These are phyloP conservation scores for Lasioglossum oenotherae DNA, from an alignment of 2,888 invertebrate species.

Conservation along the genomic window DNA sequence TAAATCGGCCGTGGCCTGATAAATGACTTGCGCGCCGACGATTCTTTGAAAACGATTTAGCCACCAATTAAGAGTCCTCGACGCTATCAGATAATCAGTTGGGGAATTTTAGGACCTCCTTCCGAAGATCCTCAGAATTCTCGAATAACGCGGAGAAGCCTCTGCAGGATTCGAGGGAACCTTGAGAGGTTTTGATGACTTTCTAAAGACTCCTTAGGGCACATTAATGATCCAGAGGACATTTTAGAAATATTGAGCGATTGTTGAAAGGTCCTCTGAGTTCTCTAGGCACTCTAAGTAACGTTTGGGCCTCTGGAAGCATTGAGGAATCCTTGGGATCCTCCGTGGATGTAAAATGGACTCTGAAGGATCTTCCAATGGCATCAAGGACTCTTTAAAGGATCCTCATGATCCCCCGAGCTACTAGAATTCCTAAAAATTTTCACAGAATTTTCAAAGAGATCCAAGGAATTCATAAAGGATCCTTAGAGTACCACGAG, in stretches of 20 bases:
- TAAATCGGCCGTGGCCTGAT: constrained; percentile 65
- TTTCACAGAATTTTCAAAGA: too few relatives aligned
- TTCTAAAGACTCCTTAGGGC: background rate
- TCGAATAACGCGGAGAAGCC: background rate
- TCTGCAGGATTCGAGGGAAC: background rate
- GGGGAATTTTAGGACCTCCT: background rate
- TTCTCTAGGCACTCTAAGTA: background rate
- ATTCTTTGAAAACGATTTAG: background rate
- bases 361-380: too few relatives aligned
- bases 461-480: too few relatives aligned
- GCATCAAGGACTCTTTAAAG: background rate
- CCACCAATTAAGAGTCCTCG: background rate
- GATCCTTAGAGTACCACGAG: too few relatives aligned
- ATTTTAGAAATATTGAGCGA: background rate
- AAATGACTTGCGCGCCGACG: constrained; percentile 44
- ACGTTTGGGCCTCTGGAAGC: too few relatives aligned
- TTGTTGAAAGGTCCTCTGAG: background rate
- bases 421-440: too few relatives aligned
- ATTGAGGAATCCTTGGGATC: too few relatives aligned
- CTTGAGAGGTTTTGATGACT: background rate
- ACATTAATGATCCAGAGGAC: background rate
- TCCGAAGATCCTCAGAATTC: background rate
- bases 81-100: background rate
- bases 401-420: background rate
- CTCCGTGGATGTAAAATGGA: too few relatives aligned